Conservation (phyloP, 2,888 invertebrate species). For the Caradrina kadenii region DNA sequence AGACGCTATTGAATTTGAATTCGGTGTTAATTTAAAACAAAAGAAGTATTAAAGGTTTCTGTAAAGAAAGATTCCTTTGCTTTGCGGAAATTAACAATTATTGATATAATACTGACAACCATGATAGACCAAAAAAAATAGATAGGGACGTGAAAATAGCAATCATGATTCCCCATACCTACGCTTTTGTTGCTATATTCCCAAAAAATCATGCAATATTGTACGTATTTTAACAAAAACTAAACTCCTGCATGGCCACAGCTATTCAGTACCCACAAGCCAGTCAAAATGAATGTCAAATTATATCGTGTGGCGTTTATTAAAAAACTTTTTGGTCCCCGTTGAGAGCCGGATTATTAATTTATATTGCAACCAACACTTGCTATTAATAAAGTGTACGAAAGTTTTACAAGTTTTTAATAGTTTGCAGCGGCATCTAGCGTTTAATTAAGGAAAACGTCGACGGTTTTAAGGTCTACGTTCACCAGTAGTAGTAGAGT, state of each 20-base stretch:
- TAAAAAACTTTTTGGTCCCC: constrained; percentile 68
- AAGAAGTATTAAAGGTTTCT: no score
- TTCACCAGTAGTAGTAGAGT: no score
- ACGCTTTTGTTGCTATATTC: no score
- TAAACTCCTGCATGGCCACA: constrained; percentile 10
- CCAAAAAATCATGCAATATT: no score
- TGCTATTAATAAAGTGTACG: constrained; percentile 66
- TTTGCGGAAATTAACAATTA: no score
- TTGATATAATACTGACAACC: no score
- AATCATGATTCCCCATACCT: no score
- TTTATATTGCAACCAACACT: constrained; percentile 63
- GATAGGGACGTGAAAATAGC: no score
- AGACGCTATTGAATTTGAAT: no score
- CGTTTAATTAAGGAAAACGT: constrained; percentile 25
- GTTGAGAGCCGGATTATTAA: constrained; percentile 56
- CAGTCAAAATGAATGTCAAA: constrained; percentile 45
- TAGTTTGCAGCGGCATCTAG: constrained; percentile 48
- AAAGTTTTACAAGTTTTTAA: constrained; percentile 59
- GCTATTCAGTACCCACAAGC: constrained; percentile 19
- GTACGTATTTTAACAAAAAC: constrained; percentile 3
- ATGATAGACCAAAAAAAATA: no score
- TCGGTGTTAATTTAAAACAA: no score
- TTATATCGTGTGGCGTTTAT: constrained; percentile 63
- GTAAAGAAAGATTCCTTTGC: no score
- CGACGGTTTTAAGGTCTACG: not conserved